Conservation (phyloP, 2,113 vertebrate species). For the Phyllostomus discolor region DNA sequence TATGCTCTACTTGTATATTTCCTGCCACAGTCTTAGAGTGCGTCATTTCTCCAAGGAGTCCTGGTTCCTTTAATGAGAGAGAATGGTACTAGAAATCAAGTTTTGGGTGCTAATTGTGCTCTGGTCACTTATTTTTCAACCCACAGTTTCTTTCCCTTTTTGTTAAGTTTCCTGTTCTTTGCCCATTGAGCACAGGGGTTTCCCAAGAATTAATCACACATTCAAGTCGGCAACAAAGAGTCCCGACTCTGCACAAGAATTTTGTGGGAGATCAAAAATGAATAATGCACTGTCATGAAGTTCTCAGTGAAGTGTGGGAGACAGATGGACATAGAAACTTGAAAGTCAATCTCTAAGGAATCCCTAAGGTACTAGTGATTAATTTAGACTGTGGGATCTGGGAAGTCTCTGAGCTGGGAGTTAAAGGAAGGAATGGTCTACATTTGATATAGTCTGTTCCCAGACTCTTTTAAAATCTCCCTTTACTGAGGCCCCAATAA, state of each 20-base stretch:
- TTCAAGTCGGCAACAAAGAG: background rate
- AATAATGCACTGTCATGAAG: background rate
- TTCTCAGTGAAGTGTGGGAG: background rate
- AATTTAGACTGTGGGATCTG: background rate
- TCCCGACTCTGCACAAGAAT: background rate
- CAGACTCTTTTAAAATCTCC: background rate
- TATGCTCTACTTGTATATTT: background rate
- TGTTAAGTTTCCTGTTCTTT: background rate
- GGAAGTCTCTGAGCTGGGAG: background rate
- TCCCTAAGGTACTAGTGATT: background rate
- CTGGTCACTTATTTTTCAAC: background rate
- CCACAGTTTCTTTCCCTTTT: background rate
- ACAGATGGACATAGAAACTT: background rate
- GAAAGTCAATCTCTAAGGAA: background rate
- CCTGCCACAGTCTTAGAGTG: background rate
- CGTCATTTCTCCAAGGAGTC: background rate
- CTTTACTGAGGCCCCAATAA: too few relatives aligned
- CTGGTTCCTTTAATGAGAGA: background rate
- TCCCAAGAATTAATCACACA: background rate
- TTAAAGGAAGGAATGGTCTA: background rate
- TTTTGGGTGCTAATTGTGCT: background rate
- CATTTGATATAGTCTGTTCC: background rate
- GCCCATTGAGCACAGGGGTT: background rate
- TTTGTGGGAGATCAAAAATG: background rate
- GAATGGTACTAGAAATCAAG: background rate